A percentile compares a stretch with the other conserved stretches of the same genome.
These are phyloP conservation scores for Phorcus lineatus DNA, from an alignment of 2,888 invertebrate genomes.

Conservation along the genomic window DNA sequence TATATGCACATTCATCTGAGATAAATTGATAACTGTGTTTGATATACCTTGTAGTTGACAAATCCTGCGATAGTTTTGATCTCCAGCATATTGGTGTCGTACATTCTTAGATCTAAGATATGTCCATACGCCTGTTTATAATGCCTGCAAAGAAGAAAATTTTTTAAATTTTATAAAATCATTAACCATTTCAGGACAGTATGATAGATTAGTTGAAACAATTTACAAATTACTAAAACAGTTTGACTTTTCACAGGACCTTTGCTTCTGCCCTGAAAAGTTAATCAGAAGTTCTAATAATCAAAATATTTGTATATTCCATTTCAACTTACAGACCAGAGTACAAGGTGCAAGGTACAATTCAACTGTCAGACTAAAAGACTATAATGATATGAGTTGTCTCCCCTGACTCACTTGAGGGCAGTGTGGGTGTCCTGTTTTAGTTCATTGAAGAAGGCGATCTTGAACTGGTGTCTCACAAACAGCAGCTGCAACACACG, in stretches of 20 bases:
- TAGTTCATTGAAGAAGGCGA: constrained; percentile 95
- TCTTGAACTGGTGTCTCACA: constrained; percentile 97
- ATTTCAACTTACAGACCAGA: too few relatives aligned
- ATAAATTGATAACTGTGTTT: background rate
- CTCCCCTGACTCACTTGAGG: constrained; percentile 67
- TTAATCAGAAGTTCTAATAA: too few relatives aligned
- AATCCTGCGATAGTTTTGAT: constrained; percentile 95
- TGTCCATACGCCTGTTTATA: constrained; percentile 90
- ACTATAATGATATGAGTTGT: too few relatives aligned
- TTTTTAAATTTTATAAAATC: background rate
- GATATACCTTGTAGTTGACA: constrained; percentile 88
- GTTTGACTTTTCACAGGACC: too few relatives aligned
- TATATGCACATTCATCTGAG: background rate
- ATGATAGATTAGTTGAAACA: too few relatives aligned
- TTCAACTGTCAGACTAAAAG: too few relatives aligned
- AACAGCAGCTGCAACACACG: constrained; percentile 81
- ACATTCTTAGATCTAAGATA: constrained; percentile 89
- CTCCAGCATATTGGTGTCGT: constrained; percentile 93
- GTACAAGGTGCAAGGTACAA: too few relatives aligned
- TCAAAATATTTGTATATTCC: too few relatives aligned
- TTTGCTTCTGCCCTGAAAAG: too few relatives aligned
- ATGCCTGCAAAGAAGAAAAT: constrained; percentile 73
- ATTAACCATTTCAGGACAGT: too few relatives aligned
- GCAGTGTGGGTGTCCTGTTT: constrained; percentile 82
- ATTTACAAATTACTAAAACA: too few relatives aligned